These are phyloP conservation scores for Pseudocheirus occidentalis DNA, from an alignment of 2,797 vertebrate species.

Conservation along the genomic window DNA sequence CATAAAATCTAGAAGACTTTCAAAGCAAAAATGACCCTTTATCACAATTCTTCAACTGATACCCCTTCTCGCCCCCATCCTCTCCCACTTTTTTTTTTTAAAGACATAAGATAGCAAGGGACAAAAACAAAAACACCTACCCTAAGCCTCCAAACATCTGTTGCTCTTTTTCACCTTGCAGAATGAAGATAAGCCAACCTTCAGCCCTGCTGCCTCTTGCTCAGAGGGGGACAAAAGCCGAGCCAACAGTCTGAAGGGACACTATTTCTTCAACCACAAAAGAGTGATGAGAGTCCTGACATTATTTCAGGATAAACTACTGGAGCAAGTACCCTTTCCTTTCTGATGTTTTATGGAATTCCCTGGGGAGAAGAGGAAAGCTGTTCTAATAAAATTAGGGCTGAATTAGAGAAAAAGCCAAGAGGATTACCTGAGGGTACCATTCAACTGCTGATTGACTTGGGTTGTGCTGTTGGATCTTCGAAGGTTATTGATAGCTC, in stretches of 20 bases:
- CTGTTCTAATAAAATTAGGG: background rate
- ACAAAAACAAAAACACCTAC: background rate
- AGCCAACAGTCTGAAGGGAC: background rate
- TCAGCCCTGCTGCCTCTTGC: background rate
- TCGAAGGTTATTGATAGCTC: slow-evolving; percentile 94
- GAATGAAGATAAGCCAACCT: background rate
- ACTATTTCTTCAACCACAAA: background rate
- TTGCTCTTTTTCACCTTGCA: background rate
- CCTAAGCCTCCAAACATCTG: background rate
- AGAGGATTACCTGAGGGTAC: slow-evolving; percentile 84
- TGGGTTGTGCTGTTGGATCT: slow-evolving; percentile 94
- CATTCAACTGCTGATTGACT: slow-evolving; percentile 88
- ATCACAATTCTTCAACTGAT: background rate
- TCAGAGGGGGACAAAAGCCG: background rate
- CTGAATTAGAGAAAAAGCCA: background rate
- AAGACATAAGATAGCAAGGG: background rate
- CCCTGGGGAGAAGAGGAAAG: too few relatives aligned
- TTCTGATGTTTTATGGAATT: background rate
- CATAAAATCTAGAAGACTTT: background rate
- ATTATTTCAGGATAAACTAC: background rate
- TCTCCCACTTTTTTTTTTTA: background rate
- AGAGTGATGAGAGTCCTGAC: background rate
- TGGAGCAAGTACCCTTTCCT: background rate
- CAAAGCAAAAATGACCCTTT: background rate
- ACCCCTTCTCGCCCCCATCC: background rate